Evolutionary conservation across 2,888 invertebrate species (phyloP), one percentile per base, ranked within the genome.

Genomic region (Troides oblongomaculatus): DNA sequence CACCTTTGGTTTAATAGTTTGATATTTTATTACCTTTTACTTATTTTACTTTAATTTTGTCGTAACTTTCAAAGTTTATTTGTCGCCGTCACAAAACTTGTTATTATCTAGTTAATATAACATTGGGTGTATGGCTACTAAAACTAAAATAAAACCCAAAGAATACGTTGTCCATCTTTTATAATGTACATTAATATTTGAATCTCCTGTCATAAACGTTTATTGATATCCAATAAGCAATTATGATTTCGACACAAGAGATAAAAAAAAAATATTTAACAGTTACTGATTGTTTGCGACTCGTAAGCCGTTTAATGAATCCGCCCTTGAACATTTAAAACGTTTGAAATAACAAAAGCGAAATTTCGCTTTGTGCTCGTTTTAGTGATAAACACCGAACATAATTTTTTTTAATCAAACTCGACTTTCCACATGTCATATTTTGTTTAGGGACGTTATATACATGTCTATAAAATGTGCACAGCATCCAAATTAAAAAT

Each of bases 291-390:
- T 46, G 63, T 23, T 62, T 58, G 30, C 65, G 58, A 43, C 59
- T 36, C 58, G 59, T 68, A 60, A 50, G 58, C 68, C 58, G 39
- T 64, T 69, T 65, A 64, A 69, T 69, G 61, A 69, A 69, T 61
- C 61, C 65, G 69, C 46, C 68, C 68, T 64, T 68, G 64, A 69
- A 65, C 69, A 69, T 64, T 62, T 57, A 61, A 69, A 69, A 69
- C 61, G 64, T 65, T 69, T 69, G 56, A 57, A 64, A 64, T 68
- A 62, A 64, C 57, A 56, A 58, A 23, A 66, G 62, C 50, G 39
- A 69, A 69, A 66, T 69, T 69, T 50, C 46, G 58, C 66, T 69
- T 69, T 69, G 69, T 62, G 57, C 62, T 46, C 58, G 39, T 65
- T 64, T 64, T 59, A 66, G 36, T 50, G 36, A 69, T 69, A 66